Evolutionary conservation across 2,797 vertebrate genomes (phyloP).

Genomic region (Danio aesculapii): DNA sequence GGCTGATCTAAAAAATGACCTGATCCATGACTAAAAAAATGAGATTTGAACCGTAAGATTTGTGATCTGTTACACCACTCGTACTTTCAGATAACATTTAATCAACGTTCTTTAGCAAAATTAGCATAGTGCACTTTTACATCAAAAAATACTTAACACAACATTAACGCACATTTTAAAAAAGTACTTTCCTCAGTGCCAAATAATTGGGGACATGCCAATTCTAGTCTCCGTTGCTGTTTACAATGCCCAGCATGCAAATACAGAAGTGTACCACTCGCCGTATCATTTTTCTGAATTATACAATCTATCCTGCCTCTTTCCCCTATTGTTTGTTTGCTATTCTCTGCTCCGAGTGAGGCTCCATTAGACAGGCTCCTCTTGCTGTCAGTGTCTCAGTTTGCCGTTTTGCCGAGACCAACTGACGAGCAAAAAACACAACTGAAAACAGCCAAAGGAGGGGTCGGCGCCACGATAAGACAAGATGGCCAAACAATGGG

Average conservation of each 20-base stretch:
- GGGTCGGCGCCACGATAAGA: conserved; percentile 16
- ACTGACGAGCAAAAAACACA: conserved; percentile 36
- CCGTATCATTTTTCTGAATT: neutral
- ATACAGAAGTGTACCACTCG: neutral
- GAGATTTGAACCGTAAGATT: no score
- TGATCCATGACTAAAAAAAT: no score
- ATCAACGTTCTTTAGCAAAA: no score
- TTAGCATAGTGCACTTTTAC: no score
- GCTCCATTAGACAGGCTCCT: conserved; percentile 11
- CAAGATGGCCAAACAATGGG: conserved; percentile 45
- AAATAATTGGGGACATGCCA: neutral
- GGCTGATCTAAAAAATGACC: no score
- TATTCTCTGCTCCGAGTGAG: neutral
- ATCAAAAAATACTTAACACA: neutral
- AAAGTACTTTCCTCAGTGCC: neutral
- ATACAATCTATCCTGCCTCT: neutral
- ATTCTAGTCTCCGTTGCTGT: conserved; percentile 3
- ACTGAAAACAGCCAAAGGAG: conserved; percentile 44
- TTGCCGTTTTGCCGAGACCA: conserved; percentile 15
- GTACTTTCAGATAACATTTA: no score
- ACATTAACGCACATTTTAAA: neutral
- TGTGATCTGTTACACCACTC: no score
- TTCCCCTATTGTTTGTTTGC: neutral
- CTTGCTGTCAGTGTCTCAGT: conserved; percentile 25
- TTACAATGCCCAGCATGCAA: neutral